phyloP scores from a whole-genome alignment of 2,113 vertebrate species.

The Bambusicola thoracicus region DNA sequence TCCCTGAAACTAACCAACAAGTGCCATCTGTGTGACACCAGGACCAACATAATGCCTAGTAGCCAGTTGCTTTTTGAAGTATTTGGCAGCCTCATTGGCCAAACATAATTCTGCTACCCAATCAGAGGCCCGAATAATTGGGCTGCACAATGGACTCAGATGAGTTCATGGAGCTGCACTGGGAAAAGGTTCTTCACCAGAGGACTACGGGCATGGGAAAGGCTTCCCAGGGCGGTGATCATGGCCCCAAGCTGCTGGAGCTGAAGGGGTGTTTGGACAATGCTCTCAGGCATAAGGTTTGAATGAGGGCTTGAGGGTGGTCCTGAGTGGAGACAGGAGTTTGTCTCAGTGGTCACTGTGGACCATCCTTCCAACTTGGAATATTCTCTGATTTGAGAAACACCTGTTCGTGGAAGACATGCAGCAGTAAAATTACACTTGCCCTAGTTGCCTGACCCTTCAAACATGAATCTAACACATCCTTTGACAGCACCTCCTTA shows the following conservation, averaged over 20 bases:
- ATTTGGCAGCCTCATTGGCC: background rate
- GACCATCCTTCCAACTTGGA: background rate
- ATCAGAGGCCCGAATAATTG: background rate
- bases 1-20: background rate
- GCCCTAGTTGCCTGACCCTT: background rate
- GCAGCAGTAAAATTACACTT: background rate
- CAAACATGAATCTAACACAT: background rate
- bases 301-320: background rate
- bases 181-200: background rate
- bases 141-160: rapidly evolving
- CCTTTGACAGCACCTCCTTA: background rate
- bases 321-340: background rate
- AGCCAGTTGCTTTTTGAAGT: background rate
- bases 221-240: background rate
- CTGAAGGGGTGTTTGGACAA: background rate
- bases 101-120: background rate
- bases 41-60: background rate
- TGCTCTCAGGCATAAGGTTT: background rate
- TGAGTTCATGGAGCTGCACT: background rate
- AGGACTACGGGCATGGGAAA: background rate
- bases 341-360: background rate
- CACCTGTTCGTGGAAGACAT: background rate
- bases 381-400: background rate
- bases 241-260: background rate
- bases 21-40: rapidly evolving